Evolutionary conservation across 2,113 vertebrate genomes (phyloP).

Genomic region (human (Homo sapiens)): DNA sequence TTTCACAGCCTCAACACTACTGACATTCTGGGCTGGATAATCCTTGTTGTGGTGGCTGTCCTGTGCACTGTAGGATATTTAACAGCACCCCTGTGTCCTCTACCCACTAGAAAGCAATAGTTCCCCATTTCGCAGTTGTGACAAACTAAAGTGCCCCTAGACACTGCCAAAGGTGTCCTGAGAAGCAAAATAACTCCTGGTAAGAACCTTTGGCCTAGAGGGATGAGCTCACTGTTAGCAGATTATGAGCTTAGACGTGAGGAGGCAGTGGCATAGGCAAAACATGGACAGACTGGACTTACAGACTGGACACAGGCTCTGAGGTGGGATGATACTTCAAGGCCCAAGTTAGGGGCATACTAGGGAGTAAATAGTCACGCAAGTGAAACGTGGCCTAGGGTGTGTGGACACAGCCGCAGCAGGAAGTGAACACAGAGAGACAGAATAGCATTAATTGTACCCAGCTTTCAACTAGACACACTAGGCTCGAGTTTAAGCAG

Average conservation of each 20-base stretch:
- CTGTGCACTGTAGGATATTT: not conserved
- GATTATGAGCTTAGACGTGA: not conserved
- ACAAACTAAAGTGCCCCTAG: not conserved
- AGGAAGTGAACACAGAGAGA: not conserved
- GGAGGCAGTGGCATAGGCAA: not conserved
- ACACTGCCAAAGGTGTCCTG: not conserved
- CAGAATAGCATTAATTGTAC: not conserved
- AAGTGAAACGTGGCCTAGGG: not conserved
- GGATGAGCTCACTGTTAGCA: not conserved
- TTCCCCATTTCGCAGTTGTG: not conserved
- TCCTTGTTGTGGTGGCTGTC: not conserved
- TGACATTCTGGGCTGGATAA: not conserved
- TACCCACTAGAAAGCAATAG: not conserved
- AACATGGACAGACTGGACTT: accelerated
- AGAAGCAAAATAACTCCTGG: not conserved
- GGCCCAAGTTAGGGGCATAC: not conserved
- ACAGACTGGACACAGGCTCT: not conserved
- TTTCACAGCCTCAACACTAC: not conserved
- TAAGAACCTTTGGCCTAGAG: not conserved
- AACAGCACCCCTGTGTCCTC: not conserved
- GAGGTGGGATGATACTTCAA: not conserved
- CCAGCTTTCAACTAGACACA: not conserved
- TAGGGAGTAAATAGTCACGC: not conserved
- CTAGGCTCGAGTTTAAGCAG: not conserved
- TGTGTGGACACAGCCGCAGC: not conserved